Evolutionary conservation across 2,797 vertebrate genomes (phyloP), one percentile per base, ranked within the genome.

Genomic region (Periparus ater): DNA sequence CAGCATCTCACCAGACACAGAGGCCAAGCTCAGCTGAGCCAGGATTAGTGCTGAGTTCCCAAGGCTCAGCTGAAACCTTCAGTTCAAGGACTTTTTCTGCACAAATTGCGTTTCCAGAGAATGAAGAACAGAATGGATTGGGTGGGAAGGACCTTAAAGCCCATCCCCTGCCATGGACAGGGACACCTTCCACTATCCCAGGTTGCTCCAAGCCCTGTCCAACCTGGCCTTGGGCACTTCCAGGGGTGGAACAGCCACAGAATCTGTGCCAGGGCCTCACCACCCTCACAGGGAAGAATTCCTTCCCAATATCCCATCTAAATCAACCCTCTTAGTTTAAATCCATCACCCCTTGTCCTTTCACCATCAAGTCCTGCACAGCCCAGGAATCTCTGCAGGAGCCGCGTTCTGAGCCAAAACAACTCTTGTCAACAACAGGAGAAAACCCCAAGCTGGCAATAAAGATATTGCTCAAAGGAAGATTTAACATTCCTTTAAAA

Each of bases 1-100:
- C 5, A 1, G 20, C 10, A 26, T 36, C 66, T 60, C 4, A 4
- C 22, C 58, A 45, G 44, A 53, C 27, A 40, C 0, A 0, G 29
- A 60, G 45, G 34, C 32, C 47, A 53, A 68, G 65, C 3, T 12
- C 40, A 70, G 70, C 61, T 6, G 34, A 67, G 84, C 51, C 45
- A 54, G 5, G 47, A 32, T 42, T 3, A 32, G 34, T 3, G 38
- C 67, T 58, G 60, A 76, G 63, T 38, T 73, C 17, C 30, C 40
- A 6, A 17, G 40, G 34, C 36, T 48, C 42, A 57, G 70, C 40
- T 50, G 11, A 38, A 51, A 40, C 38, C 44, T 88, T 57, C 5
- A 19, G 75, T 12, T 23, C 15, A 36, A 78, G 62, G 36, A 30
- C 21, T 68, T 63, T 16, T 47, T 48, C 57, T 23, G 44, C 34